A percentile compares a stretch with the other conserved stretches of the same genome.
Conservation (phyloP, 53 echinoderm and acorn worm genomes). For the Paracentrotus lividus region DNA sequence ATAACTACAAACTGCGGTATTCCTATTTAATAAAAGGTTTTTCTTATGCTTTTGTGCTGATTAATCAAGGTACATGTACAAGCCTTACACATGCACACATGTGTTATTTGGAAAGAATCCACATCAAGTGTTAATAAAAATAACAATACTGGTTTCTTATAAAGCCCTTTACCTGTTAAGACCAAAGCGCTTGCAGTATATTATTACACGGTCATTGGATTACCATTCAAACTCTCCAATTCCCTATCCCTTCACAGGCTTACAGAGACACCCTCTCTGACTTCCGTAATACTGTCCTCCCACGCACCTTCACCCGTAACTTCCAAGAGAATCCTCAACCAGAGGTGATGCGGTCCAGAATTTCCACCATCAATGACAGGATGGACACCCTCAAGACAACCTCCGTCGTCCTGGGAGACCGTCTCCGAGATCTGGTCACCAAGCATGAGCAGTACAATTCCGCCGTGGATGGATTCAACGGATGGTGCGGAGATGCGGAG, state of each 20-base stretch:
- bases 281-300: conserved; percentile 86
- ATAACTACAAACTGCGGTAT: too few species aligned
- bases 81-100: too few species aligned
- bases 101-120: too few species aligned
- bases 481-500: conserved; percentile 90
- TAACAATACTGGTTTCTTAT: too few species aligned
- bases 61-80: too few species aligned
- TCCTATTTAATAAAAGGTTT: too few species aligned
- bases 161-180: too few species aligned
- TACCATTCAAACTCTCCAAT: neutral
- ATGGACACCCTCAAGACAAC: conserved; percentile 81
- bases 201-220: too few species aligned
- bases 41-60: too few species aligned
- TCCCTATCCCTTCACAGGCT: conserved; percentile 60
- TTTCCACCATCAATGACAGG: conserved; percentile 77
- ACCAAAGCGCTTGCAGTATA: too few species aligned
- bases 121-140: too few species aligned
- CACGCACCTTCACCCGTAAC: conserved; percentile 91
- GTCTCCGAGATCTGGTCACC: conserved; percentile 79
- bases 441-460: conserved; percentile 88
- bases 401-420: conserved; percentile 74
- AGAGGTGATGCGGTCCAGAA: conserved; percentile 76
- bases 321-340: conserved; percentile 93
- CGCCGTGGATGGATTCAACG: conserved; percentile 79
- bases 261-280: conserved; percentile 84